Evolutionary conservation across 2,888 invertebrate species (phyloP), one percentile per base, ranked within the genome.

Genomic region (Zygaena filipendulae): DNA sequence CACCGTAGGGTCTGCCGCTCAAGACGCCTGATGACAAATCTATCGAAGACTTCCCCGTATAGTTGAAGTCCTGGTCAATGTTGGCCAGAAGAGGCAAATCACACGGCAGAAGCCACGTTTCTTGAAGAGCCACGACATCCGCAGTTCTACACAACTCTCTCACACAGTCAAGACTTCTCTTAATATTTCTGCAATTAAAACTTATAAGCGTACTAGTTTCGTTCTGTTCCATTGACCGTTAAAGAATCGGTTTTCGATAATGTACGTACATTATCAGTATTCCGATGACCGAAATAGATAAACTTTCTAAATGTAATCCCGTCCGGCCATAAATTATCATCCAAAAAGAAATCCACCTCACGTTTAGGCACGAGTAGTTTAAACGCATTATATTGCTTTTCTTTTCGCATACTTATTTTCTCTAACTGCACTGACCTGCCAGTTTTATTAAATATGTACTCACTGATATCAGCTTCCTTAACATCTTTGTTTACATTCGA

Each of bases 181-280:
- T 21, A n/a, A 30, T 8, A 21, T 5, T 11, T 16, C 23, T 26
- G 25, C 31, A 31, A 23, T 31, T 31, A 18, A 21, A 23, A 14
- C 9, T 23, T 18, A 23, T 11, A 23, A 29, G 3, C 11, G 5
- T 5, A 14, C n/a, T 16, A 3, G 25, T n/a, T 8, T 8, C 13
- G 7, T 10, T 16, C n/a, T 9, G 13, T 14, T 4, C 10, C 11
- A 3, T 14, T 7, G 3, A 8, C 13, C 4, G n/a, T n/a, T n/a
- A n/a, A n/a, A n/a, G n/a, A n/a, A n/a, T n/a, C n/a, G n/a, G n/a
- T n/a, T n/a, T n/a, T n/a, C n/a, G n/a, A n/a, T n/a, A n/a, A n/a
- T n/a, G n/a, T n/a, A n/a, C n/a, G n/a, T n/a, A n/a, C n/a, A n/a
- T n/a, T n/a, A n/a, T n/a, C n/a, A n/a, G n/a, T n/a, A n/a, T n/a